Evolutionary conservation across 2,113 vertebrate species (phyloP), one percentile per base, ranked within the genome.

Genomic region (Heterocephalus glaber): DNA sequence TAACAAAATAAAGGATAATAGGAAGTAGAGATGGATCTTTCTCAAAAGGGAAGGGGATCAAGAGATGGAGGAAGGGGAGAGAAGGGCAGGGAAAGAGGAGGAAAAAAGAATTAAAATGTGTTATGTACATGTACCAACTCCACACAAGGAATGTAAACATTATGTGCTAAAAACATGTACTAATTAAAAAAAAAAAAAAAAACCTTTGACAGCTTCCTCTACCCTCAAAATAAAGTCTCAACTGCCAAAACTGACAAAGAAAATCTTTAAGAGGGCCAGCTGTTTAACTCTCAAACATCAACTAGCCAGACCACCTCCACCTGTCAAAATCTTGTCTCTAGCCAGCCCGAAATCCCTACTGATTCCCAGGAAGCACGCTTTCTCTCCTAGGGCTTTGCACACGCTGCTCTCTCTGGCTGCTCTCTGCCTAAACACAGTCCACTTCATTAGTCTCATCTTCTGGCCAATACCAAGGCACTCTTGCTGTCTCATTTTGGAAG

Each of bases 401-500:
- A 33, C 0, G 2, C 49, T 28, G 24, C 28, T 26, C 20, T n/a
- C n/a, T n/a, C n/a, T n/a, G n/a, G n/a, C n/a, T n/a, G n/a, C n/a
- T 76, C 87, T 70, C 47, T 35, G 58, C 24, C 86, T 82, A 38
- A 86, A 38, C 65, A 20, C 0, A 13, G 54, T 26, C 44, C 92
- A 44, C 28, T 65, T 79, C 84, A 38, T 12, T 38, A 70, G 66
- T 58, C 89, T 90, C 61, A 8, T 26, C 82, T 63, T 44, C 47
- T 44, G 35, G 60, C 74, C 90, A 70, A 49, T 20, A 86, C 79
- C 80, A 93, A 74, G 9, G 16, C 68, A 58, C 33, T 10, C 56
- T 90, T 94, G 72, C 10, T 2, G 60, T 65, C 77, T 96, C 81
- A 68, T 87, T 95, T 72, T 13, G n/a, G 49, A 93, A 95, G 22